Evolutionary conservation across 2,797 vertebrate genomes (phyloP).

Genomic region (Falco rusticolus): DNA sequence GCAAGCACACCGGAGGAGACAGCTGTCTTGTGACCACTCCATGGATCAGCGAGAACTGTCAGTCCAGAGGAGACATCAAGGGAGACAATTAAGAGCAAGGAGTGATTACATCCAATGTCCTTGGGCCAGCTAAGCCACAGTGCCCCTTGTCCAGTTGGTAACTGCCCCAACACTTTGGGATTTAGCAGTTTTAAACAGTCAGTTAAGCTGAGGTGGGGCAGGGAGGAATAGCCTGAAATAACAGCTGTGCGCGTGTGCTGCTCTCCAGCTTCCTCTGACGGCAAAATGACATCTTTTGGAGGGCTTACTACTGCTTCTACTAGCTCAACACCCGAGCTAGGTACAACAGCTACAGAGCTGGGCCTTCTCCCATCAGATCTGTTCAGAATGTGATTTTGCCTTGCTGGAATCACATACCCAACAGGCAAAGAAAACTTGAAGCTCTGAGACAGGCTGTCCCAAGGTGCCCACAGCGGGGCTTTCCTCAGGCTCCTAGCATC

Average conservation of each 20-base stretch:
- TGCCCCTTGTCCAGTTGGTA: not conserved
- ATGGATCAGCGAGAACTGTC: not conserved
- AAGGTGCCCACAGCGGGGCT: not conserved
- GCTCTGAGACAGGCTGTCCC: not conserved
- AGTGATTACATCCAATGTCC: not conserved
- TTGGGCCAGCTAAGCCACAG: not conserved
- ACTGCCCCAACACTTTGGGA: not conserved
- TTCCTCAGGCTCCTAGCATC: fast-evolving
- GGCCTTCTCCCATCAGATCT: not conserved
- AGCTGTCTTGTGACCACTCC: not conserved
- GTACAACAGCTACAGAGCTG: not conserved
- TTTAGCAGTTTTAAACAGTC: not conserved
- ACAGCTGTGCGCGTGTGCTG: not conserved
- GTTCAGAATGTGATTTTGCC: not conserved
- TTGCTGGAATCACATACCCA: not conserved
- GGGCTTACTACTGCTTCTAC: not conserved
- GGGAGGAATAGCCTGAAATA: not conserved
- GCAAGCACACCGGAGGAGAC: not conserved
- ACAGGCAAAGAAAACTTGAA: not conserved
- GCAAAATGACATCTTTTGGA: not conserved
- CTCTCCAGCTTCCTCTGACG: not conserved
- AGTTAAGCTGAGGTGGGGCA: not conserved
- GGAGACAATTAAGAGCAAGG: not conserved
- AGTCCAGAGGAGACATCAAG: not conserved
- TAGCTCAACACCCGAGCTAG: not conserved